Evolutionary conservation across 2,797 vertebrate species (phyloP).

Genomic region (Poeciliopsis turneri): DNA sequence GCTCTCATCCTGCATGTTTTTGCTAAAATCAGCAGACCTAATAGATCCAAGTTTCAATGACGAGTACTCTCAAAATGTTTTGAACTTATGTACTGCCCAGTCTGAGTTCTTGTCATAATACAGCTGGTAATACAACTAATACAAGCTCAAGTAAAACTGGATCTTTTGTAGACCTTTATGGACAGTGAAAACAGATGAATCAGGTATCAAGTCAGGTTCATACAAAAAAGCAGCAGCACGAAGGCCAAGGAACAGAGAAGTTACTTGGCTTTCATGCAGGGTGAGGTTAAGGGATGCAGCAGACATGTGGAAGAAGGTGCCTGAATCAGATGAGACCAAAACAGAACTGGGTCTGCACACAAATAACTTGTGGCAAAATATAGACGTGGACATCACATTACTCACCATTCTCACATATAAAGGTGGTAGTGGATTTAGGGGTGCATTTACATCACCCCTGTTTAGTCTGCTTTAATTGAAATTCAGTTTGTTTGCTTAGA

Average conservation of each 20-base stretch:
- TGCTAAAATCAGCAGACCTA: not conserved
- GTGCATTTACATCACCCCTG: not conserved
- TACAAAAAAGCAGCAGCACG: not conserved
- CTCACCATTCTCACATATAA: not conserved
- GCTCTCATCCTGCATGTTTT: not conserved
- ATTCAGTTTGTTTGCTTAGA: not conserved
- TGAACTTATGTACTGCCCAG: constrained; percentile 11
- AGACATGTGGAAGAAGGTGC: not conserved
- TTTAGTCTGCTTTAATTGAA: not conserved
- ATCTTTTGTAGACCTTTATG: not conserved
- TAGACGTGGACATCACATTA: not conserved
- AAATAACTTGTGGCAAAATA: not conserved
- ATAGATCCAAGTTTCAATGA: constrained; percentile 25
- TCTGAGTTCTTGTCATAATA: constrained; percentile 9
- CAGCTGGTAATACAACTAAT: not conserved
- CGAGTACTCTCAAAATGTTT: constrained; percentile 22
- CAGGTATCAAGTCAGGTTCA: constrained; percentile 3
- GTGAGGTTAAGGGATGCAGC: not conserved
- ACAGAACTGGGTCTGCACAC: not conserved
- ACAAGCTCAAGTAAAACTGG: constrained; percentile 23
- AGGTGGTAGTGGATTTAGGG: not conserved
- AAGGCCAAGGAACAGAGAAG: not conserved
- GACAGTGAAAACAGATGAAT: not conserved
- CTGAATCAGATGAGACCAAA: not conserved
- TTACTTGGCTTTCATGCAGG: too few species aligned